Conservation (phyloP, 1,140 invertebrate genomes). For the Melanaphis sacchari region DNA sequence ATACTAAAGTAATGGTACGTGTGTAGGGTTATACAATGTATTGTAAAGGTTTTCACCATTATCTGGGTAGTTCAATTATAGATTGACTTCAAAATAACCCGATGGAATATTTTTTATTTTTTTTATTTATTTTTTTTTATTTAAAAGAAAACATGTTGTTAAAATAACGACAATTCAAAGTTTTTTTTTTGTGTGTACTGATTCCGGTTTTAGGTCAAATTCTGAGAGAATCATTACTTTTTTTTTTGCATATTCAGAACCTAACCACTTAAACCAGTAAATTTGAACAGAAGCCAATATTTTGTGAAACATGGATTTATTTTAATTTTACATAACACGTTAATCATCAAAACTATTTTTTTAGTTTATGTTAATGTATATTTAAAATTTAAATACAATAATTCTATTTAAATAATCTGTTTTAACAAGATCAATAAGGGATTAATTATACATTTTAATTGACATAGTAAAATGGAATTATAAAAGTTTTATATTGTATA, state of each 20-base stretch:
- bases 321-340: neutral
- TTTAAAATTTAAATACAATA: neutral
- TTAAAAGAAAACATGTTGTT: neutral
- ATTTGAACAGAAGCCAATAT: slow-evolving; percentile 28
- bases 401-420: neutral
- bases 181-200: neutral
- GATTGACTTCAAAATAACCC: neutral
- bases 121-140: neutral
- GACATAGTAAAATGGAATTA: neutral
- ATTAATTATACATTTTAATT: neutral
- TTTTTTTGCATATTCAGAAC: neutral
- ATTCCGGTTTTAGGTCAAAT: neutral
- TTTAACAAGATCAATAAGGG: neutral
- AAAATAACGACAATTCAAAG: neutral
- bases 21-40: neutral
- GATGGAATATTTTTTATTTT: neutral
- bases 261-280: slow-evolving; percentile 5
- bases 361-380: neutral
- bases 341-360: neutral
- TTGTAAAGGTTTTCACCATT: neutral
- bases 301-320: neutral
- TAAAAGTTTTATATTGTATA: neutral
- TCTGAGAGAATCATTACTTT: neutral
- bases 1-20: neutral
- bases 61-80: neutral